phyloP scores from a whole-genome alignment of 2,888 invertebrate species.

The Peribatodes rhomboidaria region DNA sequence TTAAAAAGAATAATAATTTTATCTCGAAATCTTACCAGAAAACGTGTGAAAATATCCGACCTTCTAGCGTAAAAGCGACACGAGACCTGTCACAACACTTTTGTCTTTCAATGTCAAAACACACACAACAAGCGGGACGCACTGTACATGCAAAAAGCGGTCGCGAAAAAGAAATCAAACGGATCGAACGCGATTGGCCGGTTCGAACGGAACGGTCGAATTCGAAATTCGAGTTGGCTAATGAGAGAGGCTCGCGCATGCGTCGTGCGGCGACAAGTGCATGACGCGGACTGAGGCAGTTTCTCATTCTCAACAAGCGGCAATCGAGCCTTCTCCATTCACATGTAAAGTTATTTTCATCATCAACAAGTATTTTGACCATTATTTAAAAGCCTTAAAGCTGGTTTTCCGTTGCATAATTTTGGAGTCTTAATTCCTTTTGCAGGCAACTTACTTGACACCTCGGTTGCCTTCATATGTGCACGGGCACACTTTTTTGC shows the following conservation, averaged over 20 bases:
- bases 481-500: conserved; percentile 80
- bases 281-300: conserved; percentile 76
- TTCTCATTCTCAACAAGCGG: conserved; percentile 72
- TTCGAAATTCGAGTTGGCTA: conserved; percentile 75
- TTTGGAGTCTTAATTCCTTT: conserved; percentile 54
- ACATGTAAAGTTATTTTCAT: conserved; percentile 66
- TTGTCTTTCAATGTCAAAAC: conserved; percentile 68
- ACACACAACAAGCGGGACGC: conserved; percentile 75
- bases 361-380: conserved; percentile 44
- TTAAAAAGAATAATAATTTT: conserved; percentile 56
- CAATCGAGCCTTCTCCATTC: conserved; percentile 80
- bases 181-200: conserved; percentile 77
- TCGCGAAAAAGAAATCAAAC: conserved; percentile 77
- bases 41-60: conserved; percentile 78
- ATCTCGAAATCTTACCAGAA: conserved; percentile 70
- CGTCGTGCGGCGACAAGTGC: conserved; percentile 71
- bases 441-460: conserved; percentile 59
- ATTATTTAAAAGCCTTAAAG: conserved; percentile 24
- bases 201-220: conserved; percentile 65
- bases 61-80: conserved; percentile 54
- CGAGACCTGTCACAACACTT: conserved; percentile 57
- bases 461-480: conserved; percentile 83
- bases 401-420: conserved; percentile 31
- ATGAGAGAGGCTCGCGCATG: conserved; percentile 62
- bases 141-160: conserved; percentile 70